Base-by-base conservation (phyloP, 1,140 invertebrate species). In the Aricia agestis region DNA sequence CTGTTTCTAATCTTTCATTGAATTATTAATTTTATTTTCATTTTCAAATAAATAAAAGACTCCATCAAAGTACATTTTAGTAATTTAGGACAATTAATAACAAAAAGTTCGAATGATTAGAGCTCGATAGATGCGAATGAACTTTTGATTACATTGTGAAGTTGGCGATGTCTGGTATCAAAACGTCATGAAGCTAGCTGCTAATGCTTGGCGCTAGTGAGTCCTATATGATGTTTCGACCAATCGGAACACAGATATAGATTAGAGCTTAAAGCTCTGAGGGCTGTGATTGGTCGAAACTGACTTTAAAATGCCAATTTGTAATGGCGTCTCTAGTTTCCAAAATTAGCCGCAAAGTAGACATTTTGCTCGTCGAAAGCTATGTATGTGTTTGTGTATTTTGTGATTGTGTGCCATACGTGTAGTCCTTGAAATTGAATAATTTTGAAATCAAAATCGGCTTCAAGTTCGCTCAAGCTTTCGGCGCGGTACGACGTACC, bases 81-180 rank as follows among this genome's bases (percentile, higher is more conserved):
- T n/a, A n/a, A n/a, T n/a, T n/a, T 36, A 36, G 36, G 25, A 25
- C 25, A n/a, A 4, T 4, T 1, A 59, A 59, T 19, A 17, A 17
- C 18, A 59, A 58, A 58, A 59, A 59, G 58, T 59, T 18, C 25
- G 3, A 25, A 63, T n/a, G 32, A 19, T 31, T 52, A 52, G 45
- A 1, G 11, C 45, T 9, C 36, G n/a, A 66, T 72, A 59, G 71
- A 77, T 82, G 82, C 87, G 80, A 86, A 87, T 88, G 85, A 87
- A 85, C 86, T 87, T 82, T 87, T 86, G 87, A 88, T 85, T 87
- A 82, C 80, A 76, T 69, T 74, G 76, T 86, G 87, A 89, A 88
- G 84, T 83, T 88, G 83, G 81, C 71, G 75, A 81, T 84, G 86
- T 88, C 87, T 89, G 87, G 79, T 19, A 41, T 67, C 13, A 52